Base-by-base conservation (phyloP, 2,888 invertebrate genomes). In the Polylopha cassiicola region DNA sequence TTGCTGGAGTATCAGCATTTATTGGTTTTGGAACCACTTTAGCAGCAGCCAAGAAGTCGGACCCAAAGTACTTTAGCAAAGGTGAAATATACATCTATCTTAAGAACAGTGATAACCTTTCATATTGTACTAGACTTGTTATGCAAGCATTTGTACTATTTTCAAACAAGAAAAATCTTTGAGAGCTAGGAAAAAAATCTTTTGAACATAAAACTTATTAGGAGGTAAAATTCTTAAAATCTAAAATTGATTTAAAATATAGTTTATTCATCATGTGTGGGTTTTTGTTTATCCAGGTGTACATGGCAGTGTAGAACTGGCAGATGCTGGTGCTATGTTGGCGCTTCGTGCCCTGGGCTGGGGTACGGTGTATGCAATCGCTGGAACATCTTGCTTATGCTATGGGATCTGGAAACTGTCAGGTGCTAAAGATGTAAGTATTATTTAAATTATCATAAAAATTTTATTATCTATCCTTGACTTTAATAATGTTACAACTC, bases 331-430 rank as follows among this genome's bases (percentile, higher is more conserved):
- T 8, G 90, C 91, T 2, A 85, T 89, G 3, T 79, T 97, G 41
- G 97, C 97, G 1, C 50, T 94, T 34, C 87, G 94, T 64, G 98
- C 98, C 0, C 82, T 98, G 0, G 93, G 92, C 4, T 93, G 94
- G 92, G 97, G 96, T 2, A 92, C 95, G 0, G 50, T 96, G 0
- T 96, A 94, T 75, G 95, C 97, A 0, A 79, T 95, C n/a, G 84
- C 92, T 18, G 97, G 97, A 1, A 94, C 95, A 37, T 89, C 94
- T 4, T 71, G 92, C 31, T 72, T 97, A 34, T 94, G 92, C 65
- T 95, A 91, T 73, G 89, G 91, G 6, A 88, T 95, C 43, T 97
- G 95, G 94, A 97, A 96, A 76, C 62, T 95, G 7, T 91, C 95
- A 22, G 97, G 96, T 37, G 96, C 95, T 13, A 89, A 89, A 59